phyloP scores from a whole-genome alignment of 1,140 invertebrate species.

The Tetramorium parvispinum region DNA sequence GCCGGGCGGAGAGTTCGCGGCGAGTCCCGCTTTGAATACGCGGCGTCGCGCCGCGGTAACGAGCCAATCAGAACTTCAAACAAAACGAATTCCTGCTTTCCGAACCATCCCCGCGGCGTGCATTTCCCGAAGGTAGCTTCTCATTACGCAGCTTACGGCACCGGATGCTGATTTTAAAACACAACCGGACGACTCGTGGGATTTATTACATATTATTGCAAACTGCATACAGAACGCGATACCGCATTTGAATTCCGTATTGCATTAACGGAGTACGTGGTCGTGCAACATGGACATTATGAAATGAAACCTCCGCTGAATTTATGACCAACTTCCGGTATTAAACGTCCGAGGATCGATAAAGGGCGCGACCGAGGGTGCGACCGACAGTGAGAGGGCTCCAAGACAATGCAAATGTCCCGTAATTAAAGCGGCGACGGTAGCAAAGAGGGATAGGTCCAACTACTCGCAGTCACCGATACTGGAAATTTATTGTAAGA shows the following conservation, averaged over 20 bases:
- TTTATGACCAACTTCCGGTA: not conserved
- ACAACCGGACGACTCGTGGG: not conserved
- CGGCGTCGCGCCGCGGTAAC: conserved; percentile 46
- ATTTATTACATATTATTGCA: conserved; percentile 7
- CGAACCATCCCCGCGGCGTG: conserved; percentile 1
- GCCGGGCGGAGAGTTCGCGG: conserved; percentile 15
- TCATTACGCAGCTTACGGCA: not conserved
- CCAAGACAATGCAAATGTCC: conserved; percentile 48
- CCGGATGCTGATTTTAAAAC: conserved; percentile 45
- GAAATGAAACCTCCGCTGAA: not conserved
- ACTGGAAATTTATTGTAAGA: conserved; percentile 35
- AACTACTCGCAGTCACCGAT: conserved; percentile 31
- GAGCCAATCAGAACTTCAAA: conserved; percentile 69
- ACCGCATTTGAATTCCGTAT: not conserved
- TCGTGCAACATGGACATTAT: not conserved
- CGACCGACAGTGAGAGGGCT: not conserved
- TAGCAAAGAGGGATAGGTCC: conserved; percentile 19
- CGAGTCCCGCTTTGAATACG: conserved; percentile 46
- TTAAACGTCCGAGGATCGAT: conserved; percentile 34
- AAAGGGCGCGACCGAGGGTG: not conserved
- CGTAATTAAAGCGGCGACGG: conserved; percentile 38
- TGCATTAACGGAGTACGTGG: not conserved
- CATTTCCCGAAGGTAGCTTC: conserved; percentile 18
- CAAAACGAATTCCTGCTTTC: conserved; percentile 41
- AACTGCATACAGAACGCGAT: not conserved